Evolutionary conservation across 2,113 vertebrate species (phyloP).

Genomic region (Syngnathus floridae): DNA sequence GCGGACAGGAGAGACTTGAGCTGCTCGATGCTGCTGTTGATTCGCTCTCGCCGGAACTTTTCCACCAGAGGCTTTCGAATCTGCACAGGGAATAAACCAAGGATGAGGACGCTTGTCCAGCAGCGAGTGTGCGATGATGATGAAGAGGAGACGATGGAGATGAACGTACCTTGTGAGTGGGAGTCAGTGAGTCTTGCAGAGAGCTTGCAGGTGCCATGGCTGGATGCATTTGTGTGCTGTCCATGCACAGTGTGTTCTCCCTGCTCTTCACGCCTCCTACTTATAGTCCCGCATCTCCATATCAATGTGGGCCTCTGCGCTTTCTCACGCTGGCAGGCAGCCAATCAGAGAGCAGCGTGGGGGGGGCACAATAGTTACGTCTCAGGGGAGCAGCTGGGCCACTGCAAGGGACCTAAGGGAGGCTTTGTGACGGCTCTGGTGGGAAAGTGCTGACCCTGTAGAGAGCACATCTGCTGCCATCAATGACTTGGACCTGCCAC

Average conservation of each 20-base stretch:
- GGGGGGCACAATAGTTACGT: slow-evolving; percentile 34
- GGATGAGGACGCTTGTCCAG: not conserved
- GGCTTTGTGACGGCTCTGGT: slow-evolving; percentile 25
- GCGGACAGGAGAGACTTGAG: slow-evolving; percentile 60
- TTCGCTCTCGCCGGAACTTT: slow-evolving; percentile 61
- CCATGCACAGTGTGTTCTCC: slow-evolving; percentile 47
- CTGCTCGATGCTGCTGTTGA: slow-evolving; percentile 58
- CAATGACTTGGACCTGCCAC: not conserved
- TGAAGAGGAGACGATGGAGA: not conserved
- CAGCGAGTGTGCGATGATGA: not conserved
- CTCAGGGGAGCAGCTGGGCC: slow-evolving; percentile 53
- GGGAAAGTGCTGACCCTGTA: slow-evolving; percentile 60
- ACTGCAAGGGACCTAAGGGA: slow-evolving; percentile 15
- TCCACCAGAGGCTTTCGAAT: slow-evolving; percentile 60
- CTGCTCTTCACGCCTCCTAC: slow-evolving; percentile 42
- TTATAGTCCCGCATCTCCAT: slow-evolving; percentile 60
- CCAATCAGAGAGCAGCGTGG: slow-evolving; percentile 46
- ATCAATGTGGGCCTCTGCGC: slow-evolving; percentile 56
- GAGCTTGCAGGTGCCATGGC: slow-evolving; percentile 60
- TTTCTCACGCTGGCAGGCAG: slow-evolving; percentile 52
- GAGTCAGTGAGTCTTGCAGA: slow-evolving; percentile 43
- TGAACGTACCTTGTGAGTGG: slow-evolving; percentile 60
- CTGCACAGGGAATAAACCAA: slow-evolving; percentile 37
- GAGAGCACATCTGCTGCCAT: slow-evolving; percentile 13
- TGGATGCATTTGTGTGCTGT: slow-evolving; percentile 50